Evolutionary conservation across 2,113 vertebrate genomes (phyloP).

Genomic region (Pachypanchax playfairii): DNA sequence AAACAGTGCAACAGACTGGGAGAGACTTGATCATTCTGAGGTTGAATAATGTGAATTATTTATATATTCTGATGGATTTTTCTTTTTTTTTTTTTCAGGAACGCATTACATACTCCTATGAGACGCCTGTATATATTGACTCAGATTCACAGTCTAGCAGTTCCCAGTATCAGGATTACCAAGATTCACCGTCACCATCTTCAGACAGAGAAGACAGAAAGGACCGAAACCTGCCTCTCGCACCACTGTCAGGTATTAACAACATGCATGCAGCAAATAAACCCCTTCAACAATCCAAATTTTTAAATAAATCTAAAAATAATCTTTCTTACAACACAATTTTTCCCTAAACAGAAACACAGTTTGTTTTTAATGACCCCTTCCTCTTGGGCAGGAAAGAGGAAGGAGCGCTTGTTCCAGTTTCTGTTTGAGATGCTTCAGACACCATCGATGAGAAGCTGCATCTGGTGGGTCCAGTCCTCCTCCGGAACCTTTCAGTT

Average conservation of each 20-base stretch:
- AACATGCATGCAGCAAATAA: neutral
- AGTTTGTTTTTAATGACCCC: neutral
- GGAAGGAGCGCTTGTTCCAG: conserved; percentile 83
- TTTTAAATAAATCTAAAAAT: too few relatives aligned
- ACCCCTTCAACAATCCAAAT: too few relatives aligned
- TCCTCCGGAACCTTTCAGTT: conserved; percentile 82
- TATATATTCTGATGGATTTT: neutral
- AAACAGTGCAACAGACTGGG: neutral
- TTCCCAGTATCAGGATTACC: conserved; percentile 78
- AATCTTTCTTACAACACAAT: neutral
- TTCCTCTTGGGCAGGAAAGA: conserved; percentile 72
- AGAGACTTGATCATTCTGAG: neutral
- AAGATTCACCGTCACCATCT: conserved; percentile 69
- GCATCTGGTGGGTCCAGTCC: conserved; percentile 85
- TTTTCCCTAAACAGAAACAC: neutral
- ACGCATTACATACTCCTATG: conserved; percentile 42
- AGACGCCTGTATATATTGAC: conserved; percentile 68
- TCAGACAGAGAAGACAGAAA: conserved; percentile 53
- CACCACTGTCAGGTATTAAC: conserved; percentile 74
- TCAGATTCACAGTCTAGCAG: conserved; percentile 80
- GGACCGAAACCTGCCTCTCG: conserved; percentile 55
- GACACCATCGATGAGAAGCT: conserved; percentile 81
- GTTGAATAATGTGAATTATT: neutral
- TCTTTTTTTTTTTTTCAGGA: conserved; percentile 61
- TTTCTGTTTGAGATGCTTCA: conserved; percentile 86